A percentile compares a stretch with the other conserved stretches of the same genome.
Evolutionary conservation across 2,888 invertebrate genomes (phyloP).

Genomic region (Catonia carolina): DNA sequence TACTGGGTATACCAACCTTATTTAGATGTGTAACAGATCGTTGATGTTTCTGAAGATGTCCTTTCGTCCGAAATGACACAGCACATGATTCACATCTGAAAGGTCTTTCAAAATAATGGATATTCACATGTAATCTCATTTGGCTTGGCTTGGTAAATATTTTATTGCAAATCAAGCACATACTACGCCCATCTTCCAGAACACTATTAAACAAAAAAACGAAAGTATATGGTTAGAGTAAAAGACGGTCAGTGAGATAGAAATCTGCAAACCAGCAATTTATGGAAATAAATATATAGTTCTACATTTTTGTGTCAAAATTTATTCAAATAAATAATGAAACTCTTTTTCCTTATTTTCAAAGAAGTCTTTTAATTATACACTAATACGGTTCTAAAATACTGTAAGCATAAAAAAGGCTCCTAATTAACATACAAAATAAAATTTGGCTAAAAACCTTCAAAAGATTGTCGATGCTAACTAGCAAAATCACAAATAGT

Average conservation of each 20-base stretch:
- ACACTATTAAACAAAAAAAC: conserved; percentile 42
- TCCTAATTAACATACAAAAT: too few relatives aligned
- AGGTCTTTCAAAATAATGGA: conserved; percentile 90
- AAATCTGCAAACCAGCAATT: too few relatives aligned
- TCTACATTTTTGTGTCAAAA: conserved; percentile 5
- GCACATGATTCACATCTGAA: conserved; percentile 88
- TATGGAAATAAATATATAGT: conserved; percentile 5
- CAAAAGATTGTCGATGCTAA: too few relatives aligned
- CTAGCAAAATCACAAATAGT: too few relatives aligned
- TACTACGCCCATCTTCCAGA: conserved; percentile 66
- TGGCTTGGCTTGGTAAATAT: conserved; percentile 88
- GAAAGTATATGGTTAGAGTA: too few relatives aligned
- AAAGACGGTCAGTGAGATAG: too few relatives aligned
- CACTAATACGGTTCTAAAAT: too few relatives aligned
- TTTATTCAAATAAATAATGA: too few relatives aligned
- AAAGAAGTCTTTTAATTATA: too few relatives aligned
- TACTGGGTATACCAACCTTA: conserved; percentile 70
- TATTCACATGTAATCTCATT: conserved; percentile 84
- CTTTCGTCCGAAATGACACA: conserved; percentile 82
- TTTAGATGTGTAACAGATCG: conserved; percentile 87
- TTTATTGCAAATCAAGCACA: conserved; percentile 83
- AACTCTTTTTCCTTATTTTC: too few relatives aligned
- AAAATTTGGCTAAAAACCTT: too few relatives aligned
- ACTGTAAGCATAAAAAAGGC: too few relatives aligned
- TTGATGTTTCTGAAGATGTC: conserved; percentile 89